These are phyloP conservation scores for Chascanopsetta lugubris DNA, from an alignment of 2,113 vertebrate genomes.

Conservation along the genomic window DNA sequence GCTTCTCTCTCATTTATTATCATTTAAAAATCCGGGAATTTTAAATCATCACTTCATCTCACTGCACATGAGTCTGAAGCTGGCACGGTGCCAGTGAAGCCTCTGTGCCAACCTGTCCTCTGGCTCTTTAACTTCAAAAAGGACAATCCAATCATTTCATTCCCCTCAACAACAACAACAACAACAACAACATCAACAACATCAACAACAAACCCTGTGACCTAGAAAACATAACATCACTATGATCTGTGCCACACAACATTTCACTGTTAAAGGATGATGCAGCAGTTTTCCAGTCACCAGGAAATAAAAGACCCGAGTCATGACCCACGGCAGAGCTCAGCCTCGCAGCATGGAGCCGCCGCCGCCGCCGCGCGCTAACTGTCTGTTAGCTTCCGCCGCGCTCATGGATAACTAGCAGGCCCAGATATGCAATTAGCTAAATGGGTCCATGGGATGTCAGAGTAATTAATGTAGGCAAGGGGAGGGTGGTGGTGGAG, in stretches of 20 bases:
- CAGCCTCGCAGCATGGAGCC: slow-evolving; percentile 19
- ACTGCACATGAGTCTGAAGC: neutral
- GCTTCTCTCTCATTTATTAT: neutral
- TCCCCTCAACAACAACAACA: slow-evolving; percentile 22
- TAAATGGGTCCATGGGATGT: slow-evolving; percentile 63
- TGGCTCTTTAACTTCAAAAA: neutral
- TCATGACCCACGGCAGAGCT: slow-evolving; percentile 37
- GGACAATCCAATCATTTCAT: slow-evolving; percentile 33
- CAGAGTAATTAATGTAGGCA: slow-evolving; percentile 43
- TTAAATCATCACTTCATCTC: slow-evolving; percentile 10
- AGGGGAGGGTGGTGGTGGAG: neutral
- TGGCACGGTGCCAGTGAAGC: neutral
- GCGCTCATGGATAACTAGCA: slow-evolving; percentile 38
- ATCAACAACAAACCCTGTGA: neutral
- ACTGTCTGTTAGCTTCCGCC: slow-evolving; percentile 41
- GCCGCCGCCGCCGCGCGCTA: slow-evolving; percentile 29
- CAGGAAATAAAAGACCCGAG: slow-evolving; percentile 19
- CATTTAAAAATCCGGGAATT: neutral
- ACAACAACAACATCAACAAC: neutral
- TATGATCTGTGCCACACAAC: neutral
- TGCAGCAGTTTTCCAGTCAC: neutral
- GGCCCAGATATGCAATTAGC: slow-evolving; percentile 60
- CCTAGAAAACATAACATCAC: neutral
- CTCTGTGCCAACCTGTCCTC: neutral
- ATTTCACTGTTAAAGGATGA: neutral